Evolutionary conservation across 2,888 invertebrate genomes (phyloP), one percentile per base, ranked within the genome.

Genomic region (Lamellibrachia columna): DNA sequence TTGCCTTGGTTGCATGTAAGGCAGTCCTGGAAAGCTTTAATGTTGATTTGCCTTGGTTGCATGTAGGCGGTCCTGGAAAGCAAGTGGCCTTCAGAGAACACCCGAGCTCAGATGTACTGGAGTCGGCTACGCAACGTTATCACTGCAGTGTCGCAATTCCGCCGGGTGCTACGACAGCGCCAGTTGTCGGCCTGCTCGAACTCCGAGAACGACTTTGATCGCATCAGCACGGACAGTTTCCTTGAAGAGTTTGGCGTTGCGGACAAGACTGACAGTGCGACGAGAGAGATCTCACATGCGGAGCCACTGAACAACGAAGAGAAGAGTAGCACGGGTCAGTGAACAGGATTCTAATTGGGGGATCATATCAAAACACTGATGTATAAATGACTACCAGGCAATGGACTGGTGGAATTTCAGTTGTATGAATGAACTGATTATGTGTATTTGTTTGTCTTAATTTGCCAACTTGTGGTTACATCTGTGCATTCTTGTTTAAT

Each of bases 41-140:
- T 40, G 40, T 40, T 40, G 40, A 40, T 40, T 40, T 40, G 40
- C 40, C 40, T 40, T 40, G 40, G 40, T 40, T 40, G 40, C 40
- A 28, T 93, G 8, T 93, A 96, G 96, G 96, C 98, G 93, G 99
- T 99, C 90, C 97, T 99, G 93, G 99, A 99, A 97, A 98, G 99
- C 7, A 98, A 98, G 94, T 99, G 99, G 99, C 99, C 99, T 0
- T 98, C 98, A 90, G 98, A 98, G 94, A 96, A 96, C 93, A 94
- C 98, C 93, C 98, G 98, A 92, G 98, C 98, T 94, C 98, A 98
- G 95, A 96, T 99, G 40, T 97, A 98, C 95, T 99, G 99, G 99
- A 98, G 98, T 96, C 99, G 99, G 96, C 97, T 99, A 52, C 98
- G 99, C 93, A 98, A 99, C 96, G 98, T 99, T 0, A 98, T 99